Evolutionary conservation across 2,113 vertebrate genomes (phyloP).

Genomic region (Prolemur simus): DNA sequence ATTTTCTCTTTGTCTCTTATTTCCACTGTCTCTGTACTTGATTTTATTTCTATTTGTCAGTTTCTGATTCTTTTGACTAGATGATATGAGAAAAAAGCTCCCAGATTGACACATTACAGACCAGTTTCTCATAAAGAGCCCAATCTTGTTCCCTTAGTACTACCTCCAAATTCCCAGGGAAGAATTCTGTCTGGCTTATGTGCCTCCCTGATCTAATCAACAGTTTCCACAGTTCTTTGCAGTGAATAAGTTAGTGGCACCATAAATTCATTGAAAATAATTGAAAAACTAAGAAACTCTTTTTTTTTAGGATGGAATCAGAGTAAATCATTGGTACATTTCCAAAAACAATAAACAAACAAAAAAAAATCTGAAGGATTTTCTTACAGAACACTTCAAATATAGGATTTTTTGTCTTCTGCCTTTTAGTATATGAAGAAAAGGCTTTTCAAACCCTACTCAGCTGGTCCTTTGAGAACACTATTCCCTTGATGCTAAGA

Average conservation of each 20-base stretch:
- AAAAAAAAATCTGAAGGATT: not conserved
- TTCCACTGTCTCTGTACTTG: not conserved
- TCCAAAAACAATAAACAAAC: not conserved
- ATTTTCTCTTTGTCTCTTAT: not conserved
- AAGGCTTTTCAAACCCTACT: not conserved
- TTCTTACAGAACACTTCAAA: not conserved
- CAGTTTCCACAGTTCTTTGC: not conserved
- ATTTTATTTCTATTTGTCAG: not conserved
- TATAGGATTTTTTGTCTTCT: not conserved
- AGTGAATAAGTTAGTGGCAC: not conserved
- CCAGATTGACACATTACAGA: not conserved
- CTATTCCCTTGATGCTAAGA: not conserved
- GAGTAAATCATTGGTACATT: not conserved
- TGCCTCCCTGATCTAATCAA: not conserved
- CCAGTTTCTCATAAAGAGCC: not conserved
- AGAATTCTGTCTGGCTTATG: not conserved
- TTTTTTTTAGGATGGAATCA: not conserved
- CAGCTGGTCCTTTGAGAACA: not conserved
- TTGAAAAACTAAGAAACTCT: not conserved
- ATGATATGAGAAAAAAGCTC: not conserved
- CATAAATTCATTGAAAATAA: not conserved
- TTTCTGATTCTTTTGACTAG: constrained; percentile 6
- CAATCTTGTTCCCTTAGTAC: not conserved
- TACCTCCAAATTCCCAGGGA: not conserved
- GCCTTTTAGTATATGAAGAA: not conserved